Evolutionary conservation across 64 coral and sea anemone genomes (phyloP).

Genomic region (Platygyra sinensis): DNA sequence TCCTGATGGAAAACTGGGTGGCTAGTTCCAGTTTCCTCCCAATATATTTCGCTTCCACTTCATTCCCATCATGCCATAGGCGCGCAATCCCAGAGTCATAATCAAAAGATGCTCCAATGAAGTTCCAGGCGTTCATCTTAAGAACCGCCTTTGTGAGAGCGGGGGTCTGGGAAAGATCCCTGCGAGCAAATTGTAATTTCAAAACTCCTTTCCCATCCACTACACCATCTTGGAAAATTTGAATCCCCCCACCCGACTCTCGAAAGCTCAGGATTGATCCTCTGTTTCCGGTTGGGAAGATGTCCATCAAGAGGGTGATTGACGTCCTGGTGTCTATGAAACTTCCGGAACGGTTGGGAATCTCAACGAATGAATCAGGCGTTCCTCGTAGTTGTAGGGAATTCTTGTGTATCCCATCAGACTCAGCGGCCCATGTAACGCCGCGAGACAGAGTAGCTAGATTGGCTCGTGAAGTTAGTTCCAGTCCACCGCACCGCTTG

Average conservation of each 20-base stretch:
- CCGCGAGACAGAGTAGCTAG: slow-evolving; percentile 23
- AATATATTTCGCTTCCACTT: slow-evolving; percentile 46
- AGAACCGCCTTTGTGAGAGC: slow-evolving; percentile 41
- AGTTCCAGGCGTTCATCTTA: slow-evolving; percentile 73
- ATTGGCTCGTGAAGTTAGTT: slow-evolving; percentile 51
- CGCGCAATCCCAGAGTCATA: slow-evolving; percentile 42
- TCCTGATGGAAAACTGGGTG: slow-evolving; percentile 64
- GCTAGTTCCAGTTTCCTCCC: slow-evolving; percentile 57
- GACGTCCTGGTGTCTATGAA: slow-evolving; percentile 57
- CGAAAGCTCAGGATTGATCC: slow-evolving; percentile 74
- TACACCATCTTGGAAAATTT: slow-evolving; percentile 72
- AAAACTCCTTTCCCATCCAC: slow-evolving; percentile 54
- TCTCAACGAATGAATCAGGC: slow-evolving; percentile 53
- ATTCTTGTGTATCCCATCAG: background rate
- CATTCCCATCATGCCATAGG: slow-evolving; percentile 79
- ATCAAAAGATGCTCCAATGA: slow-evolving; percentile 75
- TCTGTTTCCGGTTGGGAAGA: slow-evolving; percentile 52
- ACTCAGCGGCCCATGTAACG: slow-evolving; percentile 17
- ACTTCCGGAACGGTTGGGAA: slow-evolving; percentile 38
- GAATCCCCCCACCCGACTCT: slow-evolving; percentile 38
- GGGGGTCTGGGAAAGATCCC: slow-evolving; percentile 6
- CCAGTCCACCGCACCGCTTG: background rate
- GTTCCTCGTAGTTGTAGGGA: slow-evolving; percentile 47
- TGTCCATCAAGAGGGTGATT: slow-evolving; percentile 63
- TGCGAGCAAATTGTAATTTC: slow-evolving; percentile 21